Base-by-base conservation (phyloP, 2,888 invertebrate genomes). In the Calameuta pallipes region DNA sequence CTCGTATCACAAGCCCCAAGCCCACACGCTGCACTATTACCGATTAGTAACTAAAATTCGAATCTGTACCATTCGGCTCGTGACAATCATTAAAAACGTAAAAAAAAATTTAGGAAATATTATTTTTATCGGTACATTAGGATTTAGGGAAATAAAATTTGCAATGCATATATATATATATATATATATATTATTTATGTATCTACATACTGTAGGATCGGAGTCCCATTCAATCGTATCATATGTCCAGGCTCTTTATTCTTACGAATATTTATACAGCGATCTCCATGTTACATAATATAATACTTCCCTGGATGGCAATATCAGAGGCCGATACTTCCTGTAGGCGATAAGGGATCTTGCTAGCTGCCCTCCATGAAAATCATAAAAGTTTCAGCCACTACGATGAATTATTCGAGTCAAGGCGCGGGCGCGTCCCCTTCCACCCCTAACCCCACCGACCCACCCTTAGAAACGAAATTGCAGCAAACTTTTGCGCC, bases 381-480 rank as follows among this genome's bases (percentile, higher is more conserved):
- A 84, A 84, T 85, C 87, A 82, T 82, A 83, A 85, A 86, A 82
- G 83, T 86, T 87, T 83, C 82, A 79, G 81, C 81, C 82, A 78
- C 82, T 81, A 83, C 85, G 85, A 86, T 85, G 85, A 85, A 85
- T 86, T 85, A 85, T 85, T 85, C 86, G 81, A 78, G 80, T 79
- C 84, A 78, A 80, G 82, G 84, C 56, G 56, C 56, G 56, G 23
- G 56, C 56, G 56, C 23, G 15, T 2, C 41, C 9, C 23, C 56
- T 56, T 23, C 41, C 6, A 15, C 41, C 41, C 23, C 23, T 15
- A 4, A 23, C 41, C 23, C 41, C 41, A 0, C 23, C 41, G 2
- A 6, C 6, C 56, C 23, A 9, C 23, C 56, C 56, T 23, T 23
- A 84, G 82, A 85, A 83, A 83, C 82, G 82, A 83, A 85, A 84